phyloP scores from a whole-genome alignment of 2,797 vertebrate species.

The Etheostoma nigrum region DNA sequence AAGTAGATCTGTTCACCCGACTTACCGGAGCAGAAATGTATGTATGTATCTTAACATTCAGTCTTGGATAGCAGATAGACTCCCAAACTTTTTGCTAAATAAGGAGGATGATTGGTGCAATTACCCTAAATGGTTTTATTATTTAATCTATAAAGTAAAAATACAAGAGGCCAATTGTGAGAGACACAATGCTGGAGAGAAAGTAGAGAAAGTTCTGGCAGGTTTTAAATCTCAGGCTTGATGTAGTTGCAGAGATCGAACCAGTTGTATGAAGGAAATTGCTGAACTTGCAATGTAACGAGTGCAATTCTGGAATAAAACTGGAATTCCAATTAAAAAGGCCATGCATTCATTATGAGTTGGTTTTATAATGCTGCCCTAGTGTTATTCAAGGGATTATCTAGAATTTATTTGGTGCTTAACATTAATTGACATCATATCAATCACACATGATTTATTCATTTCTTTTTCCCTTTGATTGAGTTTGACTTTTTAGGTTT shows the following conservation, averaged over 20 bases:
- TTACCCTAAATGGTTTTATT: slow-evolving; percentile 28
- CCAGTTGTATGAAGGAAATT: slow-evolving; percentile 3
- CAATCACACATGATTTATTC: neutral
- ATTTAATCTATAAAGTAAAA: slow-evolving; percentile 33
- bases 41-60: slow-evolving; percentile 30
- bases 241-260: slow-evolving; percentile 18
- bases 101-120: neutral
- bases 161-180: neutral
- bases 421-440: slow-evolving; percentile 2
- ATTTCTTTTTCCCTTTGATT: neutral
- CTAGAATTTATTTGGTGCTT: neutral
- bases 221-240: slow-evolving; percentile 7
- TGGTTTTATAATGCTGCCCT: neutral
- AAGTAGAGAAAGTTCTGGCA: slow-evolving; percentile 6
- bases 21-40: slow-evolving; percentile 34
- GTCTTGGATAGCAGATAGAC: slow-evolving; percentile 29
- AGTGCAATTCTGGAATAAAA: slow-evolving; percentile 8
- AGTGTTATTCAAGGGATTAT: slow-evolving; percentile 8
- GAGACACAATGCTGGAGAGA: slow-evolving; percentile 14
- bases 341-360: slow-evolving; percentile 18
- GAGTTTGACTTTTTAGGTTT: neutral
- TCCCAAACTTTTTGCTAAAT: slow-evolving; percentile 37
- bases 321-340: slow-evolving; percentile 20
- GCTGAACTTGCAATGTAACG: slow-evolving; percentile 5
- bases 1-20: slow-evolving; percentile 63